phyloP scores from a whole-genome alignment of 30 jellyfish, hydroid and myxozoan genomes.

The Rhopilema esculentum region DNA sequence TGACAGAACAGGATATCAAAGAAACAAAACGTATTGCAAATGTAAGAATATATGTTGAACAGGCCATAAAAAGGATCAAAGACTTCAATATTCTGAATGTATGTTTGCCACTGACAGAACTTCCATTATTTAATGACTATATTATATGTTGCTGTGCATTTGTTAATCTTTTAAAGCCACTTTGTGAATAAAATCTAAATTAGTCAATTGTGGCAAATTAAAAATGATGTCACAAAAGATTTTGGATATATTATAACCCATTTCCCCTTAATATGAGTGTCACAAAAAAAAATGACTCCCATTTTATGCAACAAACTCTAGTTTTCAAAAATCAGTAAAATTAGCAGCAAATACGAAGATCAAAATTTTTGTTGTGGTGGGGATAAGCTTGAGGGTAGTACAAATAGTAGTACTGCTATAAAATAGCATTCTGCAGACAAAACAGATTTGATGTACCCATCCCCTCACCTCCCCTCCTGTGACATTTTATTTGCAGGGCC shows the following conservation, averaged over 20 bases:
- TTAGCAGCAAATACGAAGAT: neutral
- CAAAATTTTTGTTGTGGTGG: too few relatives aligned
- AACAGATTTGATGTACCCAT: too few relatives aligned
- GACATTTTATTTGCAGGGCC: too few relatives aligned
- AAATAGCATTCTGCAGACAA: too few relatives aligned
- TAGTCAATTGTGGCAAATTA: neutral
- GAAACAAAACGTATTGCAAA: slow-evolving; percentile 61
- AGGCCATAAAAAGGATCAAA: slow-evolving; percentile 54
- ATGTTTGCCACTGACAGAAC: slow-evolving; percentile 5
- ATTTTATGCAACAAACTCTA: neutral
- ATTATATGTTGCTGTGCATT: neutral
- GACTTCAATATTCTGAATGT: slow-evolving; percentile 30
- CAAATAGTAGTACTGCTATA: too few relatives aligned
- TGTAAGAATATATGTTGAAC: slow-evolving; percentile 68
- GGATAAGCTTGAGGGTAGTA: too few relatives aligned
- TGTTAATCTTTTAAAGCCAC: slow-evolving; percentile 20
- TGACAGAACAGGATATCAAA: slow-evolving; percentile 44
- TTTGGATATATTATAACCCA: neutral
- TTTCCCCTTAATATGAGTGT: neutral
- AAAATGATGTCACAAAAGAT: neutral
- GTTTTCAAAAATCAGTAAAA: neutral
- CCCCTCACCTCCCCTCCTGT: too few relatives aligned
- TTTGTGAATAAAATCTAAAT: slow-evolving; percentile 4
- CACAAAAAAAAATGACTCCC: neutral
- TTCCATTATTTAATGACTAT: slow-evolving; percentile 3